Evolutionary conservation across 2,113 vertebrate species (phyloP), one percentile per base, ranked within the genome.

Genomic region (Coregonus clupeaformis): DNA sequence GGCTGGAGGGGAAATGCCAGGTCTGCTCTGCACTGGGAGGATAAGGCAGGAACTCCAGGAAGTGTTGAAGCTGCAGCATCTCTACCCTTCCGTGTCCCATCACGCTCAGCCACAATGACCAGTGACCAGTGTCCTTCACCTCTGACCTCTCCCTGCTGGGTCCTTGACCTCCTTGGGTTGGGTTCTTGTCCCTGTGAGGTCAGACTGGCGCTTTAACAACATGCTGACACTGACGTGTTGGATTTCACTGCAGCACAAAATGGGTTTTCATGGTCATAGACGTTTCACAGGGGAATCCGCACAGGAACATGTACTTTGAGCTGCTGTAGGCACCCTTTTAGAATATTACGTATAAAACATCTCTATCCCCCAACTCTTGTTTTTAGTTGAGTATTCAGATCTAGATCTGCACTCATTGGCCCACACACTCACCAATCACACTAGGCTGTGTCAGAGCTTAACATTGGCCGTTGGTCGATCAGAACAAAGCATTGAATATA

Each of bases 41-140:
- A 91, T 92, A 89, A 91, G 79, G 71, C 88, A 91, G 88, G 90
- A 91, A 88, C 85, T 18, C 49, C 49, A 52, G 49, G 16, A 52
- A 52, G 49, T 52, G 49, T 52, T 52, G 49, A 5, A 13, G 49
- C 14, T 52, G 12, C 49, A 52, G 4, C 49, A 13, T 16, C 14
- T 52, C 49, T 52, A 18, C 16, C 49, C 16, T 52, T 14, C 16
- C 3, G 13, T 52, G 3, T 18, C 49, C 49, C 49, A 72, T 87
- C 77, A 81, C 85, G 75, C 79, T 73, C 59, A 63, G 69, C 86
- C 79, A 80, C 74, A 74, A 25, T 27, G 27, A 27, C 27, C 25
- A 52, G 52, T 67, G 63, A 49, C 69, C 64, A 62, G 29, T 69
- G 32, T n/a, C 72, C 62, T 85, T 74, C 69, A 67, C 67, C 60